These are phyloP conservation scores for Brenthis hecate DNA, from an alignment of 2,888 invertebrate species.

Conservation along the genomic window DNA sequence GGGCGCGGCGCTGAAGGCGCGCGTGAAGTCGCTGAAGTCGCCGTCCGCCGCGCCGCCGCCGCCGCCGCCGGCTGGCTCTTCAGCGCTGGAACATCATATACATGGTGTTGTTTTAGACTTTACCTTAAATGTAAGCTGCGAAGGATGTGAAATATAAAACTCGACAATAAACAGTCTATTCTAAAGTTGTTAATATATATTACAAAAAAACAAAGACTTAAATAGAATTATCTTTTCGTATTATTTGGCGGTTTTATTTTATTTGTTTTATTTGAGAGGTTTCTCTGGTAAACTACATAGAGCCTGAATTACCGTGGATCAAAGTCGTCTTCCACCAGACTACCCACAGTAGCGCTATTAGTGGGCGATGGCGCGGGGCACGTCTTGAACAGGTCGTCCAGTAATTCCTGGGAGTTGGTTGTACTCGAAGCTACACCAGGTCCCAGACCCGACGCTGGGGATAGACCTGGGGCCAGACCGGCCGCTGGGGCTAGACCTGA, in stretches of 20 bases:
- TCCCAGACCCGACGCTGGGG: background rate
- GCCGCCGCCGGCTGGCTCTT: slow-evolving; percentile 80
- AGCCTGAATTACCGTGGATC: slow-evolving; percentile 78
- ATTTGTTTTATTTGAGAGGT: no score
- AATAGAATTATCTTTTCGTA: no score
- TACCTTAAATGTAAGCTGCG: slow-evolving; percentile 8
- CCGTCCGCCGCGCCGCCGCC: slow-evolving; percentile 84
- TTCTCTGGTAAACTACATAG: no score
- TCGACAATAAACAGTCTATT: slow-evolving; percentile 35
- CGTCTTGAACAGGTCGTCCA: slow-evolving; percentile 83
- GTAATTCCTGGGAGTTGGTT: slow-evolving; percentile 64
- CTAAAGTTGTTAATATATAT: slow-evolving; percentile 19
- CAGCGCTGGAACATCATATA: slow-evolving; percentile 55
- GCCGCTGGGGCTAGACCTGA: no score
- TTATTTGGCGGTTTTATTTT: no score
- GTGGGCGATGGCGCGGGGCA: slow-evolving; percentile 59
- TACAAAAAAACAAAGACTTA: background rate
- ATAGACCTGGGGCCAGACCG: no score
- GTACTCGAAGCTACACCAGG: slow-evolving; percentile 30
- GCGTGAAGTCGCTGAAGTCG: slow-evolving; percentile 81
- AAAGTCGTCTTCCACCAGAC: slow-evolving; percentile 80
- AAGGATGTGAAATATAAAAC: slow-evolving; percentile 18
- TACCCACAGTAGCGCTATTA: slow-evolving; percentile 34
- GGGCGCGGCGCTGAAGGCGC: slow-evolving; percentile 43
- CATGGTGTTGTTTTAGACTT: background rate